Percentiles rank a stretch among this genome's conserved stretches.
These are phyloP conservation scores for Acanthisitta chloris DNA, from an alignment of 2,113 vertebrate species.

Conservation along the genomic window DNA sequence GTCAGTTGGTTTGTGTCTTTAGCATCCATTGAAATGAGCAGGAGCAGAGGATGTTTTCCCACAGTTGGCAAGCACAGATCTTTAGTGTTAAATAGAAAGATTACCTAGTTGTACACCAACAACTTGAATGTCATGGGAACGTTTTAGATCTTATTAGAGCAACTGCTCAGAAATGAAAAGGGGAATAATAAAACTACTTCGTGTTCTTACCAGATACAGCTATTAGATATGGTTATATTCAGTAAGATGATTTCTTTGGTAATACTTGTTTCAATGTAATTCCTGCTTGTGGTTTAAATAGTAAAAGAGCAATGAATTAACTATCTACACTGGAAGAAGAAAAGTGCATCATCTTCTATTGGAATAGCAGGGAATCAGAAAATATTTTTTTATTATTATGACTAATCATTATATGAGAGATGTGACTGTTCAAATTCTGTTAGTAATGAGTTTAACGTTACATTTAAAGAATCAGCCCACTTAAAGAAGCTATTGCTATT, in stretches of 20 bases:
- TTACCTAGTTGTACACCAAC: background rate
- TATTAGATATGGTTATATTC: background rate
- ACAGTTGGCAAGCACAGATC: background rate
- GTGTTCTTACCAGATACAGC: background rate
- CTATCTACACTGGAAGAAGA: background rate
- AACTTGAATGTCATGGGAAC: background rate
- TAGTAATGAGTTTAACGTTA: background rate
- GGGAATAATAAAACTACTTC: background rate
- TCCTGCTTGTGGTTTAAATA: conserved; percentile 9
- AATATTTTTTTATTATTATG: background rate
- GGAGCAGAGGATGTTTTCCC: background rate
- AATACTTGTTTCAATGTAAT: background rate
- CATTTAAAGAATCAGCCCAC: background rate
- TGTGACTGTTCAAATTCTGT: background rate
- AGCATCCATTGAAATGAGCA: background rate
- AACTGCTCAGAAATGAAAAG: background rate
- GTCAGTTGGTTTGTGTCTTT: background rate
- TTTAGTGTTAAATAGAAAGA: background rate
- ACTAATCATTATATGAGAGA: background rate
- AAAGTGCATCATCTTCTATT: background rate
- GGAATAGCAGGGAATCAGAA: background rate
- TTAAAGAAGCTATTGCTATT: conserved; percentile 3
- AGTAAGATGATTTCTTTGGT: background rate
- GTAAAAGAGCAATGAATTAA: background rate
- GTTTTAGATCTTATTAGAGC: background rate